phyloP scores from a whole-genome alignment of 1,140 invertebrate species.

The Stratiolaelaps scimitus region DNA sequence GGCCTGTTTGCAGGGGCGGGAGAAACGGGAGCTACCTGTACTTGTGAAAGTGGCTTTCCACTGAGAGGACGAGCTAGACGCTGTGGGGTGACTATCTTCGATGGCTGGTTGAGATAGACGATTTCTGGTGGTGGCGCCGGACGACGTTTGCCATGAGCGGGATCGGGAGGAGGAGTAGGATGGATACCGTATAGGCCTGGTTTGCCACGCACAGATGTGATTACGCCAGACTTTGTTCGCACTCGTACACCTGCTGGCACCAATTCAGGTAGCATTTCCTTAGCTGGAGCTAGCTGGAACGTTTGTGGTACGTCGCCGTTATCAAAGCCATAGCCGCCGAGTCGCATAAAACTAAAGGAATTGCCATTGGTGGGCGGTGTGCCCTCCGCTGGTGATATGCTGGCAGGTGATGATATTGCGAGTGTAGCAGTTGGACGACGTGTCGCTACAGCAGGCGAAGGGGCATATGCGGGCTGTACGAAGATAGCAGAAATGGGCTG shows the following conservation, averaged over 20 bases:
- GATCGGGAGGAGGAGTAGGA: constrained; percentile 14
- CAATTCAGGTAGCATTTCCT: constrained; percentile 12
- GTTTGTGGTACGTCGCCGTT: constrained; percentile 4
- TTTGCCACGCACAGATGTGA: constrained; percentile 6
- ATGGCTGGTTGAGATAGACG: background rate
- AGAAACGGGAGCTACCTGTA: too few species aligned
- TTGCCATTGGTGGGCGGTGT: background rate
- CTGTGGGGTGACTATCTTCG: background rate
- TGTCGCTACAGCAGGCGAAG: too few species aligned
- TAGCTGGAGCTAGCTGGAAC: background rate
- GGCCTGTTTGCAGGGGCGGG: background rate
- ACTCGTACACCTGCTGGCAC: constrained; percentile 18
- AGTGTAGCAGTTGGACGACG: too few species aligned
- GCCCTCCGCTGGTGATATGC: background rate
- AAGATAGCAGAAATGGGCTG: too few species aligned
- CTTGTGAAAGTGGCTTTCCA: too few species aligned
- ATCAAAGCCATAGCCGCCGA: constrained; percentile 26
- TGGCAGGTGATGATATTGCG: background rate
- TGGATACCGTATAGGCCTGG: constrained; percentile 23
- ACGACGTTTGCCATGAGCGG: background rate
- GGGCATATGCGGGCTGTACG: too few species aligned
- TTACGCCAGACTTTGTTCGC: background rate
- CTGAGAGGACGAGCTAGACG: too few species aligned
- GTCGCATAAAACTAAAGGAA: constrained; percentile 18
- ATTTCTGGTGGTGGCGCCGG: constrained; percentile 6